Percentiles rank a stretch among this genome's conserved stretches.
Evolutionary conservation across 2,888 invertebrate species (phyloP).

Genomic region (Trachelus troglodyta): DNA sequence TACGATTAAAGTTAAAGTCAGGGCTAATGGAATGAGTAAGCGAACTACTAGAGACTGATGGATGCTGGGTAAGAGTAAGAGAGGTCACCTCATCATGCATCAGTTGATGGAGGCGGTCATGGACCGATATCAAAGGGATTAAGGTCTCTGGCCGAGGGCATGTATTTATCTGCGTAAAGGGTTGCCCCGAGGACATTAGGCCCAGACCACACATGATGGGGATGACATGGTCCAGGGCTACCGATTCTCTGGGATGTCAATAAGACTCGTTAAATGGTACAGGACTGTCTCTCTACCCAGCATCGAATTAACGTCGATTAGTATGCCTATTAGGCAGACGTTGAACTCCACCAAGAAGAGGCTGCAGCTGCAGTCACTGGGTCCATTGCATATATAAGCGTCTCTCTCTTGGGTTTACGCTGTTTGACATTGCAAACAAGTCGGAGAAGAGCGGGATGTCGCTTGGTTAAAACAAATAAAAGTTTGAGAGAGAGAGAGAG

Average conservation of each 20-base stretch:
- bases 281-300: slow-evolving; percentile 30
- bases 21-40: slow-evolving; percentile 20
- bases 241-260: slow-evolving; percentile 40
- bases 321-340: slow-evolving; percentile 62
- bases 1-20: slow-evolving; percentile 8
- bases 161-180: not conserved
- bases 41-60: slow-evolving; percentile 14
- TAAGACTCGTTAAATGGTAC: slow-evolving; percentile 46
- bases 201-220: not conserved
- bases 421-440: not conserved
- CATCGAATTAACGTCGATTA: slow-evolving; percentile 63
- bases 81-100: not conserved
- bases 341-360: slow-evolving; percentile 44
- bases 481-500: not conserved
- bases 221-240: slow-evolving; percentile 1
- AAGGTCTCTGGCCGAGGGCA: not conserved
- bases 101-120: not conserved
- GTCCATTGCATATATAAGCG: not conserved
- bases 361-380: not conserved
- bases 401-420: not conserved
- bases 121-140: slow-evolving; percentile 1
- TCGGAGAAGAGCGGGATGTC: not conserved
- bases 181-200: not conserved
- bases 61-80: not conserved
- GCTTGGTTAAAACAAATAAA: not conserved